Evolutionary conservation across 2,797 vertebrate genomes (phyloP), one percentile per base, ranked within the genome.

Genomic region (Craterocephalus amniculus): DNA sequence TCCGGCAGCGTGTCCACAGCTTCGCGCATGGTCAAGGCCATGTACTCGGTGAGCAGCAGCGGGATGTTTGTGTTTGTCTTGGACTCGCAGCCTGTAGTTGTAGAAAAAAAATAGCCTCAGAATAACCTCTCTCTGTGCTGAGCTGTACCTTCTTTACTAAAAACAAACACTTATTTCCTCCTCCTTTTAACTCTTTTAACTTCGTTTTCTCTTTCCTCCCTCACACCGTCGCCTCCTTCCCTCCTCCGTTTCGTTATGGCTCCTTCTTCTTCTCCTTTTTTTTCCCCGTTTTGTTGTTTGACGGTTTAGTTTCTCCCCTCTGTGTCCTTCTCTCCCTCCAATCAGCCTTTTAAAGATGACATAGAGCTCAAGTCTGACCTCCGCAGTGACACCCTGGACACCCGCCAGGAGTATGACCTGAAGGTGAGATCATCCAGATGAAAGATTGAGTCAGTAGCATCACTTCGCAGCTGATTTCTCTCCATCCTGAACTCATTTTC

Each of bases 351-450:
- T 93, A 98, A 99, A 91, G 97, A 99, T 0, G 97, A 98, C 14
- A 96, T 96, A 88, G 97, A 99, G 89, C 87, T 98, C 87, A 99
- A 98, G 92, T 96, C 96, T 74, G 97, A 99, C 87, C 93, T 99
- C 64, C 96, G 96, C 86, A 97, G 96, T 0, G 97, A 99, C 91
- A 97, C 96, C 75, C 85, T 95, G 85, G 94, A 95, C 86, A 95
- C 97, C 2, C 95, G 97, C 38, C 97, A 98, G 89, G 97, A 99
- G 82, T 98, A 98, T 10, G 97, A 99, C 91, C 94, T 99, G 65
- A 99, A 99, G 97, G 97, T 98, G 79, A 94, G 84, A 55, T 27
- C 62, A 45, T 22, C 52, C 59, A 59, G 93, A 94, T 94, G 58
- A 79, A 35, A 31, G 16, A 67, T 63, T 69, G 35, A 16, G 26